Conservation (phyloP, 2,113 vertebrate genomes). For the Mesoclemmys tuberculata region DNA sequence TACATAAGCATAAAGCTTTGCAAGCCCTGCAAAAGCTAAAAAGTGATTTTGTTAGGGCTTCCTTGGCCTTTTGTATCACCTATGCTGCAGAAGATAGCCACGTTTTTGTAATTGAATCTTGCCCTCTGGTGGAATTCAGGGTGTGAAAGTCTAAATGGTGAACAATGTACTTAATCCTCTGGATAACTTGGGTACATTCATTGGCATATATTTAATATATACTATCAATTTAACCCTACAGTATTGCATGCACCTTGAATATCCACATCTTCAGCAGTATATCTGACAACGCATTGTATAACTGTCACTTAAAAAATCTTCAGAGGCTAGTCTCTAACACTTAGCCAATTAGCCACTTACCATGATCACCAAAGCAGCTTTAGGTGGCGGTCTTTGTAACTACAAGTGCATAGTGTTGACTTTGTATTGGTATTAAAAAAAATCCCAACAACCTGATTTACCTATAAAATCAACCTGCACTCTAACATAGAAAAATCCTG, state of each 20-base stretch:
- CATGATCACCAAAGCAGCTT: neutral
- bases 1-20: neutral
- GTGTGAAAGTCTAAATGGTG: neutral
- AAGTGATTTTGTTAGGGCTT: neutral
- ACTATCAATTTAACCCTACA: neutral
- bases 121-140: neutral
- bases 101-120: constrained; percentile 6
- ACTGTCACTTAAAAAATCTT: neutral
- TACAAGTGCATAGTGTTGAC: neutral
- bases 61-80: neutral
- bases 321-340: neutral
- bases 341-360: neutral
- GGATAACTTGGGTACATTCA: neutral
- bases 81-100: neutral
- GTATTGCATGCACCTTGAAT: neutral
- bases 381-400: neutral
- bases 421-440: neutral
- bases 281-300: neutral
- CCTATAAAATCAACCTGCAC: neutral
- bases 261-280: constrained; percentile 1
- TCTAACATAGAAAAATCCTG: constrained; percentile 33
- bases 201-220: constrained; percentile 35
- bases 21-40: neutral
- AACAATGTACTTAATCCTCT: neutral
- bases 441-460: neutral